Evolutionary conservation across 1,140 invertebrate species (phyloP), one percentile per base, ranked within the genome.

Genomic region (Drosophila nikananu): DNA sequence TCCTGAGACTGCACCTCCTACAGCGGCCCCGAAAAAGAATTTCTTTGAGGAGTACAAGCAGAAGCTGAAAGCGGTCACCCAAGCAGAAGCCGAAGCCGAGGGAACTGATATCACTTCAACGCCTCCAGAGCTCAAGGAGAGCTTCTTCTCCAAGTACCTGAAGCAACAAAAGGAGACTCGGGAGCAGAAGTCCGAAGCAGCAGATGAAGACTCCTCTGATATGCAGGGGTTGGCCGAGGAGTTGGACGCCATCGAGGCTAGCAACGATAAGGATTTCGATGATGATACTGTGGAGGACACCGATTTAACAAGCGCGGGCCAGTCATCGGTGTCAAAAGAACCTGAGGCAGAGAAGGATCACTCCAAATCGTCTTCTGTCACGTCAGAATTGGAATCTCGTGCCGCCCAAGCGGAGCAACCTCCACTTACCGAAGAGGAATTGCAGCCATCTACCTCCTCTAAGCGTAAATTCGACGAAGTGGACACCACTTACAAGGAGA

Each of bases 101-200:
- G 49, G 55, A 15, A 37, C 51, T 12, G 17, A 35, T 9, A 58
- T 67, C 9, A 41, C 27, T 19, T 61, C 70, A 44, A 86, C 84
- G 6, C 81, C 86, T 3, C 81, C 81, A 9, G 71, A 86, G 19
- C 51, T 76, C 0, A 84, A 80, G n/a, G 63, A 62, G 30, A 91
- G 87, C 54, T 91, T 90, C 41, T 91, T 89, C 71, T 82, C 81
- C 17, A 75, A 80, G 37, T 91, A 86, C 21, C 51, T 92, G 27
- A 72, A 90, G 15, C 61, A 87, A 42, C 78, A 84, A 61, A 71
- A 52, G 7, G 44, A 52, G n/a, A 41, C 23, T 1, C 59, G 23
- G 3, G 19, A 77, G 1, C 42, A 61, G 3, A 5, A 57, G 4
- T 52, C 19, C 21, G 35, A 42, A 7, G 19, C 39, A 9, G 35